Base-by-base conservation (phyloP, 2,797 vertebrate species). In the Urocyon cinereoargenteus region DNA sequence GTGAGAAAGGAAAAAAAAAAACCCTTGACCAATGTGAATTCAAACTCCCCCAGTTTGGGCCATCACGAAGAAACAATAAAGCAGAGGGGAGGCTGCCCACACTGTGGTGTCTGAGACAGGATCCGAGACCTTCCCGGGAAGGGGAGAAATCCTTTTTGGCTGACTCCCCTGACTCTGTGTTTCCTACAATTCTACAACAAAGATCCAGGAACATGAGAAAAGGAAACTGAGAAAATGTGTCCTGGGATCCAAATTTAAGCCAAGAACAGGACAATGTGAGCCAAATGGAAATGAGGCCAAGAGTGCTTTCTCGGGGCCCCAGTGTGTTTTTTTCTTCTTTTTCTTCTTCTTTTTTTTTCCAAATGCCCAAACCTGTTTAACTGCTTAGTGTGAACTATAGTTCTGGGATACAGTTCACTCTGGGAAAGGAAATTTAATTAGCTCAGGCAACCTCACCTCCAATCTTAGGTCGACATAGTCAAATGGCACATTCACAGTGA, bases 181-280 rank as follows among this genome's bases (percentile, higher is more conserved):
- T 98, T 98, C 94, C 97, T 96, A 96, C 51, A 68, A 95, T 95
- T 83, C 85, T 72, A 70, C 93, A 89, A 90, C 96, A 88, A 93
- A 9, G 2, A 28, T 62, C 87, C 93, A 96, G 96, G 94, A 98
- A 81, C 90, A 90, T 24, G 84, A 98, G 97, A 95, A 97, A 96
- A 97, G 97, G 92, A 98, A 98, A 95, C 97, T 31, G 73, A 96
- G 96, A 98, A 97, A 98, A 97, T 95, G 88, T 96, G 97, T 98
- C 95, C 95, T 97, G 96, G 86, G 86, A 98, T 97, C 73, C 84
- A 73, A 95, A 97, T 91, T 93, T 96, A 75, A 94, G 95, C 97
- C 96, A 94, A 96, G 94, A 94, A 91, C 83, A 87, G 96, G 96
- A 92, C 66, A 3, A 36, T 9, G 70, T n/a, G 68, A 95, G 88